Percentiles rank a stretch among this genome's conserved stretches.
Evolutionary conservation across 2,113 vertebrate genomes (phyloP).

Genomic region (Chionis minor): DNA sequence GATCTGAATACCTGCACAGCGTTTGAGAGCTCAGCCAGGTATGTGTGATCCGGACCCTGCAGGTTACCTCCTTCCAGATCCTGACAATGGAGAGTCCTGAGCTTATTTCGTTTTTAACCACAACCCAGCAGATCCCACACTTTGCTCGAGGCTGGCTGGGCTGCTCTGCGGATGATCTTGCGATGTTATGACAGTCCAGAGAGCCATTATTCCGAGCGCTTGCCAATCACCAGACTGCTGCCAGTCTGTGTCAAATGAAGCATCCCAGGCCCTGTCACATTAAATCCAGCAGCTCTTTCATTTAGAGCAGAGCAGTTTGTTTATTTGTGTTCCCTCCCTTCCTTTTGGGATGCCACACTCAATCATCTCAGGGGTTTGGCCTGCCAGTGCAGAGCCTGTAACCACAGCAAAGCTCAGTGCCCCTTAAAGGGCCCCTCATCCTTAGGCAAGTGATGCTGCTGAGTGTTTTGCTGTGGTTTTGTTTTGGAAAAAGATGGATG

Average conservation of each 20-base stretch:
- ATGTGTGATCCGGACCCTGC: not conserved
- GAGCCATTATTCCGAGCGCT: conserved; percentile 9
- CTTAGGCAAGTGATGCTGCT: accelerated
- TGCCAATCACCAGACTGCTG: conserved; percentile 71
- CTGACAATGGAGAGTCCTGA: not conserved
- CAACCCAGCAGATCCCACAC: conserved; percentile 6
- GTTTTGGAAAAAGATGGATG: not conserved
- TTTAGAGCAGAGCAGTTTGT: conserved; percentile 48
- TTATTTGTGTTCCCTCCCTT: conserved; percentile 36
- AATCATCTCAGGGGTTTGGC: not conserved
- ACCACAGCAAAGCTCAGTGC: not conserved
- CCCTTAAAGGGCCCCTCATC: not conserved
- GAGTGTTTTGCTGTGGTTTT: not conserved
- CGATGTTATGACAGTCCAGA: conserved; percentile 49
- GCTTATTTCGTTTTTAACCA: not conserved
- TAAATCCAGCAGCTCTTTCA: conserved; percentile 66
- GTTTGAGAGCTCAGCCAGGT: not conserved
- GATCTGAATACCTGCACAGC: accelerated
- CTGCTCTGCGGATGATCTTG: conserved; percentile 59
- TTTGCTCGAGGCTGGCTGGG: not conserved
- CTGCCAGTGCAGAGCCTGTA: not conserved
- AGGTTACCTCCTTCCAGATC: not conserved
- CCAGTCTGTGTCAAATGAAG: conserved; percentile 72
- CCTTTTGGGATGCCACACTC: conserved; percentile 32
- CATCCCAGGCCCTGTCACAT: conserved; percentile 66